Percentiles rank a stretch among this genome's conserved stretches.
phyloP scores from a whole-genome alignment of 2,888 invertebrate genomes.

The Leptopilina syphax region DNA sequence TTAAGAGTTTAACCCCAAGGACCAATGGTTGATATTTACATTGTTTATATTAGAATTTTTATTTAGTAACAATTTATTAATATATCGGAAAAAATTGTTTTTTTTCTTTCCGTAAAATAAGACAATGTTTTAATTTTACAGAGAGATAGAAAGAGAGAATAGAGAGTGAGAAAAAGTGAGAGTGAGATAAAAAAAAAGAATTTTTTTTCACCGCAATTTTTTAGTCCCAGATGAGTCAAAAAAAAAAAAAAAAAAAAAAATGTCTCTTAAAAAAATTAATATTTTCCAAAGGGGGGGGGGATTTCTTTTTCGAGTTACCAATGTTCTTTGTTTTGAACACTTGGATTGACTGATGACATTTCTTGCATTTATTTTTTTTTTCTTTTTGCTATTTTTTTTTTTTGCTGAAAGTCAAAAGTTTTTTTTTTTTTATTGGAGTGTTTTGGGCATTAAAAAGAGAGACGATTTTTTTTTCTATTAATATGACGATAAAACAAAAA shows the following conservation, averaged over 20 bases:
- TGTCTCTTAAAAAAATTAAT: too few species aligned
- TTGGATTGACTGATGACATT: too few species aligned
- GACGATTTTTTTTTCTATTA: neutral
- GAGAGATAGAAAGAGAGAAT: neutral
- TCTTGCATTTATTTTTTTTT: too few species aligned
- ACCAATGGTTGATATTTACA: constrained; percentile 39
- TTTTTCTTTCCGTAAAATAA: neutral
- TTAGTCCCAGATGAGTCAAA: constrained; percentile 39
- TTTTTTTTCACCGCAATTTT: neutral
- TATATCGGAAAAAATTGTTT: neutral
- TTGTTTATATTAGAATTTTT: constrained; percentile 38
- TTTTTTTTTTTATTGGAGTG: neutral
- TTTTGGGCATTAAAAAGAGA: constrained; percentile 50
- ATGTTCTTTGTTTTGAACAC: too few species aligned
- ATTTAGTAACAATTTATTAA: constrained; percentile 22
- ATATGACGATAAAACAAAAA: constrained; percentile 24
- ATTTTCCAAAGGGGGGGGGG: too few species aligned
- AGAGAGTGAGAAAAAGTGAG: too few species aligned
- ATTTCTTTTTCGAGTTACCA: too few species aligned
- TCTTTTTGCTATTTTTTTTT: constrained; percentile 40
- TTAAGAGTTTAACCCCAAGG: constrained; percentile 19
- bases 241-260: constrained; percentile 3
- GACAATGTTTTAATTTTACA: constrained; percentile 18
- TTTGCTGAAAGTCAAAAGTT: constrained; percentile 37
- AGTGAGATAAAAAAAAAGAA: neutral